phyloP scores from a whole-genome alignment of 2,888 invertebrate species.

The Conchocele bisecta region DNA sequence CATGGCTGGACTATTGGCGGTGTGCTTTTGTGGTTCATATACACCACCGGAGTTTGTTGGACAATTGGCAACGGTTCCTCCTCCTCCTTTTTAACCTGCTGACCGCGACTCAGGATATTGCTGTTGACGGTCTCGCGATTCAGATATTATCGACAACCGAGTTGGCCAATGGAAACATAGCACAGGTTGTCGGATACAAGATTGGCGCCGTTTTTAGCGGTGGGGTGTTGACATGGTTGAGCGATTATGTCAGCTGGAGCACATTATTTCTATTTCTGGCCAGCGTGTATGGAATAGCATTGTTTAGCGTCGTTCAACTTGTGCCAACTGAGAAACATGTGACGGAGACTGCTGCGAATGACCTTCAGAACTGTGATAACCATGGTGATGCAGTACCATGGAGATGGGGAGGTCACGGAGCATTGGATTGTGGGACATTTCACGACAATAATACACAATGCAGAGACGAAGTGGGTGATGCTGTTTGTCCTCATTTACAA shows the following conservation, averaged over 20 bases:
- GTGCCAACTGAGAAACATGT: too few relatives aligned
- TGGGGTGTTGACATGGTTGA: constrained; percentile 77
- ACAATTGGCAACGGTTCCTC: constrained; percentile 64
- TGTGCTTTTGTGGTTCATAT: constrained; percentile 78
- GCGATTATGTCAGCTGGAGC: constrained; percentile 75
- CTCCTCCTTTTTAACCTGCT: constrained; percentile 80
- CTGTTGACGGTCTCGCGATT: constrained; percentile 81
- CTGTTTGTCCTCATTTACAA: too few relatives aligned
- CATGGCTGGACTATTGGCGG: constrained; percentile 72
- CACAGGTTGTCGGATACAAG: constrained; percentile 83
- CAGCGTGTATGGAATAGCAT: constrained; percentile 67
- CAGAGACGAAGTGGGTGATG: too few relatives aligned
- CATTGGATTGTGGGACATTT: too few relatives aligned
- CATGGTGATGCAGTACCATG: too few relatives aligned
- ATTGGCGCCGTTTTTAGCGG: constrained; percentile 82
- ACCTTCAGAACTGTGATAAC: too few relatives aligned
- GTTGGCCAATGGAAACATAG: constrained; percentile 81
- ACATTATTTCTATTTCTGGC: constrained; percentile 75
- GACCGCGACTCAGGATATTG: constrained; percentile 82
- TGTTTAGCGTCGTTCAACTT: too few relatives aligned
- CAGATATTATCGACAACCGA: constrained; percentile 76
- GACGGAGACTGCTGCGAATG: too few relatives aligned
- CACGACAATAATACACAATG: too few relatives aligned
- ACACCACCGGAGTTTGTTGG: constrained; percentile 67
- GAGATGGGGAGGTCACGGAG: too few relatives aligned